Evolutionary conservation across 1,140 invertebrate species (phyloP).

Genomic region (Dendroctonus valens): DNA sequence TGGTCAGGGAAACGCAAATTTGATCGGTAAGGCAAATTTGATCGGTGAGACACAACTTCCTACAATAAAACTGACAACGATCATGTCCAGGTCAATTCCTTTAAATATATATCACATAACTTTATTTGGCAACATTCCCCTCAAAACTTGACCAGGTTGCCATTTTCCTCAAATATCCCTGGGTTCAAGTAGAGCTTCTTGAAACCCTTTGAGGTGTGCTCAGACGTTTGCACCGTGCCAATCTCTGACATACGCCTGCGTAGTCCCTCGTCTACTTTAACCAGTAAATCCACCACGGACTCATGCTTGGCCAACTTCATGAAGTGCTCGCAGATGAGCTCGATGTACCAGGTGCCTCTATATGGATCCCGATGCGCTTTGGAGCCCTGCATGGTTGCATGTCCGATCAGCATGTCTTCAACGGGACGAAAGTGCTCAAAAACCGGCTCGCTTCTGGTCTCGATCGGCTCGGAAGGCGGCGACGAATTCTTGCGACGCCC

Average conservation of each 20-base stretch:
- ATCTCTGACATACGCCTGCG: slow-evolving; percentile 34
- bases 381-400: slow-evolving; percentile 52
- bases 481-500: slow-evolving; percentile 26
- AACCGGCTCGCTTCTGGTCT: neutral
- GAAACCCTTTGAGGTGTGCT: slow-evolving; percentile 58
- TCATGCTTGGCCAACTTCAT: slow-evolving; percentile 64
- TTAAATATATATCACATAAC: neutral
- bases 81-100: neutral
- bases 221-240: slow-evolving; percentile 56
- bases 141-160: slow-evolving; percentile 20
- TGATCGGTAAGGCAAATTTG: neutral
- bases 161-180: slow-evolving; percentile 39
- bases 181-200: slow-evolving; percentile 64
- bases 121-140: neutral
- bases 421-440: slow-evolving; percentile 23
- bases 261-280: slow-evolving; percentile 58
- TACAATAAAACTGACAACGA: neutral
- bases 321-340: slow-evolving; percentile 71
- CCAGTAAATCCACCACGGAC: slow-evolving; percentile 65
- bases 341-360: slow-evolving; percentile 74
- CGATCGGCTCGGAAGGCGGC: slow-evolving; percentile 5
- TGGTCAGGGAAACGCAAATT: neutral
- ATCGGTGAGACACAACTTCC: neutral
- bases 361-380: slow-evolving; percentile 63
- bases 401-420: slow-evolving; percentile 38